Evolutionary conservation across 2,797 vertebrate species (phyloP).

Genomic region (Chanos chanos): DNA sequence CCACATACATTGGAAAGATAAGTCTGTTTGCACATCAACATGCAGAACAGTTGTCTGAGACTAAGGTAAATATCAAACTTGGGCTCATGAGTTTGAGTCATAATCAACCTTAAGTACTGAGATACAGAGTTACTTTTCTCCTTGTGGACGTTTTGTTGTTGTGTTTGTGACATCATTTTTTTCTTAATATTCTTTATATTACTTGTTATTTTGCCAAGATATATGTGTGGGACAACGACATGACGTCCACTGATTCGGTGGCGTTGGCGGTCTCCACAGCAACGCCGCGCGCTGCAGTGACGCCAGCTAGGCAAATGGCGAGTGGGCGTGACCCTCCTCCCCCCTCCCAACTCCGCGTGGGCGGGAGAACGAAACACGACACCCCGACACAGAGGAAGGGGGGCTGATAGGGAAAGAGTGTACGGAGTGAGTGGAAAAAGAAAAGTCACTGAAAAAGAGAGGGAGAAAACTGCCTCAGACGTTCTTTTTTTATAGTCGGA

Average conservation of each 20-base stretch:
- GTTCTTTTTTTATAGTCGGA: conserved; percentile 32
- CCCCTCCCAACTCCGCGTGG: conserved; percentile 73
- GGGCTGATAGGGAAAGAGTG: conserved; percentile 36
- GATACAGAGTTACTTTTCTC: no score
- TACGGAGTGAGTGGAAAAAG: conserved; percentile 72
- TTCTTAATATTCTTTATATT: no score
- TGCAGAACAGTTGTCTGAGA: no score
- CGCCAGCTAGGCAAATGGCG: conserved; percentile 41
- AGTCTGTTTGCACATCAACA: no score
- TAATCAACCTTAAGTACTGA: no score
- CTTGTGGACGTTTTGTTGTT: no score
- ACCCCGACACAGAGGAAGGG: conserved; percentile 59
- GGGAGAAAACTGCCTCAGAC: conserved; percentile 51
- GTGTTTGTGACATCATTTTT: no score
- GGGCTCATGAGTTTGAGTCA: no score
- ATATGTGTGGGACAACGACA: conserved; percentile 28
- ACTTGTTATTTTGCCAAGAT: no score
- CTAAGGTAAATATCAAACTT: no score
- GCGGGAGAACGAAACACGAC: conserved; percentile 77
- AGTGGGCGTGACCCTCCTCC: conserved; percentile 66
- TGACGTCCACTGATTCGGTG: conserved; percentile 33
- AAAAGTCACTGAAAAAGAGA: conserved; percentile 67
- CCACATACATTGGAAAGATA: no score
- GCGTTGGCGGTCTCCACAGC: conserved; percentile 62
- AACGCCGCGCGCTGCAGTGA: conserved; percentile 56